These are phyloP conservation scores for Cladopsammia gracilis DNA, from an alignment of 64 coral and sea anemone species.

Conservation along the genomic window DNA sequence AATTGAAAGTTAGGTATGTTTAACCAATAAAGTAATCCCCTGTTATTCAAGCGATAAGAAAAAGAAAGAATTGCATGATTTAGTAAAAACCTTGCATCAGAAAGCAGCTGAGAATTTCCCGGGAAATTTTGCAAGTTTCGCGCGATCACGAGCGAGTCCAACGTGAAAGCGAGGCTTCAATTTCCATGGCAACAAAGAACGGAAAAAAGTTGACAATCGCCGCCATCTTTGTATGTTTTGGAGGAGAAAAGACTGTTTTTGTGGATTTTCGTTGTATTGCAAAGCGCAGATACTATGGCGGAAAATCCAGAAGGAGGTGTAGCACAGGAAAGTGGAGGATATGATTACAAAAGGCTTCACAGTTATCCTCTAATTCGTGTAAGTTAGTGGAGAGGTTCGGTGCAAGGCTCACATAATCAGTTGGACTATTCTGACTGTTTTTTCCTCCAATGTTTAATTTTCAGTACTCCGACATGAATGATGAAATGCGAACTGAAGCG, in stretches of 20 bases:
- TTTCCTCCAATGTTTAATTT: not conserved
- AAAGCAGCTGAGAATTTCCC: not conserved
- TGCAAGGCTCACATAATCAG: not conserved
- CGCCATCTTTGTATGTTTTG: constrained; percentile 60
- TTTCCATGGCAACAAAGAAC: constrained; percentile 67
- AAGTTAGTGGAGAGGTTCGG: constrained; percentile 8
- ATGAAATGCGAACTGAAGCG: constrained; percentile 99
- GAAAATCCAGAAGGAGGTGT: constrained; percentile 76
- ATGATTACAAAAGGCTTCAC: constrained; percentile 99
- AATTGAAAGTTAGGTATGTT: no score
- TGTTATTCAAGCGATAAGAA: not conserved
- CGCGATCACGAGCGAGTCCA: not conserved
- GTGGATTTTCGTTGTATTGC: not conserved
- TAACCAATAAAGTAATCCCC: not conserved
- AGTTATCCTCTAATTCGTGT: constrained; percentile 96
- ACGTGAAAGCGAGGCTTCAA: constrained; percentile 42
- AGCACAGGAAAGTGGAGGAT: constrained; percentile 86
- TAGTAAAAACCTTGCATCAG: not conserved
- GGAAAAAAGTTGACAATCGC: not conserved
- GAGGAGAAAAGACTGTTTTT: not conserved
- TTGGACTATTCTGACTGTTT: not conserved
- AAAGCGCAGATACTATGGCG: constrained; percentile 29
- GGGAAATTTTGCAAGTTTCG: not conserved
- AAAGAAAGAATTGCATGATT: not conserved
- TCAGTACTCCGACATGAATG: constrained; percentile 99